Base-by-base conservation (phyloP, 2,113 vertebrate genomes). In the Semnopithecus entellus region DNA sequence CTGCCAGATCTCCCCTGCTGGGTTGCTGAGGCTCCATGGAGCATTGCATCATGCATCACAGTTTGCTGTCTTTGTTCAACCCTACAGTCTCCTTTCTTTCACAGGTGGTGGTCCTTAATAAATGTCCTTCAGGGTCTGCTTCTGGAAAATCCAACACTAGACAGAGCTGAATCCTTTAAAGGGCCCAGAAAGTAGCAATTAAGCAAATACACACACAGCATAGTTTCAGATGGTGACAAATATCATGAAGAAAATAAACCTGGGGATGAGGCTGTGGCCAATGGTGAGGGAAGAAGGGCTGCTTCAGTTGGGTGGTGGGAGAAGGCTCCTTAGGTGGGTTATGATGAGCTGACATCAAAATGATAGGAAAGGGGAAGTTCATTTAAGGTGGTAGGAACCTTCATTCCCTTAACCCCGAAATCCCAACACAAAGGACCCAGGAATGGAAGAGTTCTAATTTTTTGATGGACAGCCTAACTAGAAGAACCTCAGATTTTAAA, bases 401-500 rank as follows among this genome's bases (percentile, higher is more conserved):
- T 48, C 57, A 45, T 81, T 48, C 10, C 20, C 3, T 78, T 25
- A 72, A 17, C 43, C 30, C 32, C 73, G 35, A n/a, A 59, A 48
- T 91, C 66, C 43, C 27, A 90, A 84, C 27, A 38, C 4, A 68
- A 50, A 87, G 14, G 13, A 59, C 79, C 16, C 13, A 57, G 16
- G 40, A 93, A 68, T 84, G 38, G 14, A 73, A 40, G n/a, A 16
- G 13, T 57, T 73, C 52, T 61, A 22, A 57, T 61, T 81, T 68
- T 48, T 72, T 94, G 32, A 68, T 76, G 50, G 45, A 82, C 22
- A 70, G 73, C 8, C 8, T 81, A 68, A 61, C 32, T 68, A 70
- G 45, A 87, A 90, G 90, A 38, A 80, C 17, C 20, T 97, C 27
- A 38, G 23, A 75, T 96, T 91, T 95, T 94, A 93, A 93, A 93